Percentiles rank a stretch among this genome's conserved stretches.
Conservation (phyloP, 2,797 vertebrate species). For the Poeciliopsis turneri region DNA sequence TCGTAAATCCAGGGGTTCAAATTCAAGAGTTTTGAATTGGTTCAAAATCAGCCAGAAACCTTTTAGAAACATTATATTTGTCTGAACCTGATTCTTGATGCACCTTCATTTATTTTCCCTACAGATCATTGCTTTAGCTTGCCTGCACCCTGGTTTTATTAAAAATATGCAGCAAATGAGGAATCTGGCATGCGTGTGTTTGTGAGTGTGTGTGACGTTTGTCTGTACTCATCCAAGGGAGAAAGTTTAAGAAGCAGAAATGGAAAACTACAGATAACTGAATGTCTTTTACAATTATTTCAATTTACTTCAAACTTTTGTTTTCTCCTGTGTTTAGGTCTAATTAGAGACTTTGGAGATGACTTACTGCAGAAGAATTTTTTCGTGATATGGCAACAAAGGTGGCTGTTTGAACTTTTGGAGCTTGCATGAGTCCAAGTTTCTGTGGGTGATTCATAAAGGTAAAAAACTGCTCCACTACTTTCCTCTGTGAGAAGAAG, state of each 20-base stretch:
- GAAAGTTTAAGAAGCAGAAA: constrained; percentile 8
- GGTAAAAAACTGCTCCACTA: constrained; percentile 12
- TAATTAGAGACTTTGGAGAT: constrained; percentile 38
- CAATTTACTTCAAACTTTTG: constrained; percentile 46
- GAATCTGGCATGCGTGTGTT: constrained; percentile 54
- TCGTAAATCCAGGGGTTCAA: not conserved
- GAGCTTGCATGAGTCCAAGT: not conserved
- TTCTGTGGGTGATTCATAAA: constrained; percentile 32
- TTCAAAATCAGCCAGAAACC: not conserved
- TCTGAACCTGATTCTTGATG: not conserved
- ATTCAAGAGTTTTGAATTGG: not conserved
- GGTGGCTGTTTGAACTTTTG: not conserved
- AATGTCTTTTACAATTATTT: constrained; percentile 9
- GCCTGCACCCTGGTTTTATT: not conserved
- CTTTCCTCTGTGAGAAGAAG: constrained; percentile 39
- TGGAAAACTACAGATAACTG: not conserved
- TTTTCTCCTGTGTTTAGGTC: constrained; percentile 29
- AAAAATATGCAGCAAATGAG: constrained; percentile 39
- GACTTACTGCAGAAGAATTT: constrained; percentile 25
- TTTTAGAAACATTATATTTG: not conserved
- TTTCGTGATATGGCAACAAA: not conserved
- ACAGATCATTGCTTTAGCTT: not conserved
- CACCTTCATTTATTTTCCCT: not conserved
- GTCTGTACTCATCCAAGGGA: constrained; percentile 7
- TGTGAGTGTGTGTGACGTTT: constrained; percentile 15